Evolutionary conservation across 2,113 vertebrate genomes (phyloP), one percentile per base, ranked within the genome.

Genomic region (Cyprinodon brontotheroides): DNA sequence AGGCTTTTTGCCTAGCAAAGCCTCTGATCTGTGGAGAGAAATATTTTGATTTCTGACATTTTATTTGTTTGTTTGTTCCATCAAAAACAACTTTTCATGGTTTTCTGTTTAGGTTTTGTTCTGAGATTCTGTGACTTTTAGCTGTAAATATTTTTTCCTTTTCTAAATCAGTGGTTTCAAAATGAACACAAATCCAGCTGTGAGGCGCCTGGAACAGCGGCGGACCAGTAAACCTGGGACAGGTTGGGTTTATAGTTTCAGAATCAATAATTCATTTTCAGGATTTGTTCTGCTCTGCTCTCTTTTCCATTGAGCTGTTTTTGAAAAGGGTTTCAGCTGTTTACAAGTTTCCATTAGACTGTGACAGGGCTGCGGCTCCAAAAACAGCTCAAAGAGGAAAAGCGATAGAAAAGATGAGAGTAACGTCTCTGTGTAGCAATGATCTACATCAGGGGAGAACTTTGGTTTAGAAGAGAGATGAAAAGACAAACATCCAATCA

Each of bases 201-300:
- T 3, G 13, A 65, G 29, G 63, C 11, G 57, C 68, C 15, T 2
- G 65, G 66, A 74, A 62, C 12, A 36, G 2, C 47, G 62, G 53
- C 67, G 74, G 77, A 77, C 62, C 65, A 40, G 38, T 62, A 66
- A 70, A 45, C 9, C 48, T 12, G 61, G 63, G 53, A n/a, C 15
- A 29, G 73, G 61, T 43, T 3, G 17, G 69, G 59, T 67, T 64
- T 67, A 37, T 37, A 48, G 15, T 15, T 1, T 45, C 17, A 48
- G 43, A 53, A 86, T 83, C 84, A 83, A 86, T 86, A 77, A 75
- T 80, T 83, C 43, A 86, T 72, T 72, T 72, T 71, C 53, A 14
- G 65, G 77, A 83, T 77, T 82, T 80, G 59, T 77, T 79, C 79
- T 64, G 61, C 37, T 62, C 60, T 29, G 60, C 60, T 61, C 22